Evolutionary conservation across 2,888 invertebrate genomes (phyloP).

Genomic region (Pycnomerus fuliginosus): DNA sequence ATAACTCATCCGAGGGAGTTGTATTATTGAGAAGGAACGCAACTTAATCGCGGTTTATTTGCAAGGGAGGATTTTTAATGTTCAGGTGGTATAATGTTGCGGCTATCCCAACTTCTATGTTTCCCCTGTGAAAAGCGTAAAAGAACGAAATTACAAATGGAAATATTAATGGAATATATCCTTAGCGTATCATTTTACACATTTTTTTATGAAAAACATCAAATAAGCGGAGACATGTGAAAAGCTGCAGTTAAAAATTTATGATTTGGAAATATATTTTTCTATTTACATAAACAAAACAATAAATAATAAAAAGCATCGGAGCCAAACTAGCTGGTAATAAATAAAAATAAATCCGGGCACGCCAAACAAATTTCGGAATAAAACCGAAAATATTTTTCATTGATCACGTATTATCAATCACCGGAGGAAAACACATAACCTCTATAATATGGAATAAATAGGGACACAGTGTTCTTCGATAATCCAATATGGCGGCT

Average conservation of each 20-base stretch:
- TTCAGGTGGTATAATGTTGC: conserved; percentile 39
- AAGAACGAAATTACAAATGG: conserved; percentile 41
- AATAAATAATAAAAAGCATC: conserved; percentile 42
- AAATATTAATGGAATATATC: conserved; percentile 40
- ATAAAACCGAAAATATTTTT: conserved; percentile 25
- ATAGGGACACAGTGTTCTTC: conserved; percentile 28
- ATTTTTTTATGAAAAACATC: neutral
- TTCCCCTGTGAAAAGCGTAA: conserved; percentile 34
- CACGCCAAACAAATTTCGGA: conserved; percentile 12
- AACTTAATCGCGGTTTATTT: conserved; percentile 1
- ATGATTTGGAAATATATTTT: too few species aligned
- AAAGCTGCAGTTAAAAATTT: neutral
- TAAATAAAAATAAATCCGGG: conserved; percentile 26
- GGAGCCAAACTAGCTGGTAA: conserved; percentile 37
- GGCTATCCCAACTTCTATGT: conserved; percentile 38
- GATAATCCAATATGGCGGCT: conserved; percentile 34
- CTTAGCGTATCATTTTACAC: neutral
- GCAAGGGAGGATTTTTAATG: conserved; percentile 29
- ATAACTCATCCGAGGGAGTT: conserved; percentile 2
- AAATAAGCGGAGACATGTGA: conserved; percentile 7
- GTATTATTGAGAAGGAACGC: neutral
- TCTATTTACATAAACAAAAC: conserved; percentile 36
- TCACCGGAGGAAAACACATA: conserved; percentile 41
- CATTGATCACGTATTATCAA: conserved; percentile 38
- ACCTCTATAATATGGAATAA: conserved; percentile 45